These are phyloP conservation scores for Myoxocephalus aenaeus DNA, from an alignment of 2,797 vertebrate species.

Conservation along the genomic window DNA sequence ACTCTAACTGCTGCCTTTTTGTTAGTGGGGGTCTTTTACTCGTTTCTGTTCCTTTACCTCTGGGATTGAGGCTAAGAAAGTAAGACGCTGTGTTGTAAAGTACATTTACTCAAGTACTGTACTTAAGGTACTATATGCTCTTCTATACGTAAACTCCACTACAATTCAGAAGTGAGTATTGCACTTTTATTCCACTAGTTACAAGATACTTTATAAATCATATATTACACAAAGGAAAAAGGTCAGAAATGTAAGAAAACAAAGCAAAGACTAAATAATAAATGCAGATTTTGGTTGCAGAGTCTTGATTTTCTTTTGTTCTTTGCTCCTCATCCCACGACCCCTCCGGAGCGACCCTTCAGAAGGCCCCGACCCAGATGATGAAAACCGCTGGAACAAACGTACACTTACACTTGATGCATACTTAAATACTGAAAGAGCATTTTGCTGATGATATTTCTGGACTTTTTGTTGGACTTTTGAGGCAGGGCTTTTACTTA, in stretches of 20 bases:
- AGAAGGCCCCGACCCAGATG: background rate
- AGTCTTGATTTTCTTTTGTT: background rate
- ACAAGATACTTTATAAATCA: background rate
- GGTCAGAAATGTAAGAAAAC: background rate
- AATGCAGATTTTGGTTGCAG: background rate
- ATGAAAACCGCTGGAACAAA: background rate
- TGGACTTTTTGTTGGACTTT: background rate
- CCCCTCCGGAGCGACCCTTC: background rate
- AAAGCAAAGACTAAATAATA: background rate
- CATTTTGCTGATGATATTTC: background rate
- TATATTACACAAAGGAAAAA: background rate
- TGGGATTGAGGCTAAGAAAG: background rate
- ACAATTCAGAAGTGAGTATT: background rate
- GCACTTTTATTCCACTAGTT: background rate
- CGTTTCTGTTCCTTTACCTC: background rate
- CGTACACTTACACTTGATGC: background rate
- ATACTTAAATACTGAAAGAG: too few relatives aligned
- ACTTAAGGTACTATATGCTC: background rate
- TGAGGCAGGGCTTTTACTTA: background rate
- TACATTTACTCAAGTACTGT: background rate
- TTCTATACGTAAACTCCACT: background rate
- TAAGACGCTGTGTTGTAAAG: background rate
- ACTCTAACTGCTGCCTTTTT: background rate
- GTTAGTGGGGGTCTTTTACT: background rate
- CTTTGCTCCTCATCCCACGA: background rate